These are phyloP conservation scores for Portevinia maculata DNA, from an alignment of 2,888 invertebrate genomes.

Conservation along the genomic window DNA sequence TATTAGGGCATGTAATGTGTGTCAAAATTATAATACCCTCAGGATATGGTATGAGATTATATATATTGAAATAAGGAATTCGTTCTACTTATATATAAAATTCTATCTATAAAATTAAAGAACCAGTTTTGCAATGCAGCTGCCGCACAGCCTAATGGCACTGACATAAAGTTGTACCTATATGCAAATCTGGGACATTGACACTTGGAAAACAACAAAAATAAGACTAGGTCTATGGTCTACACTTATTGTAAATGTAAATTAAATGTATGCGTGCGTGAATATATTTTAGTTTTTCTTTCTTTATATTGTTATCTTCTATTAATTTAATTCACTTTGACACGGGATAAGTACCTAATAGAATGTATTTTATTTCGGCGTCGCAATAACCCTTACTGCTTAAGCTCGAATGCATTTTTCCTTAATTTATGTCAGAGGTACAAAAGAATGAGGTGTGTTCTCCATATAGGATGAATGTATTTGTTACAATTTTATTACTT, in stretches of 20 bases:
- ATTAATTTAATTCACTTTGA: conserved; percentile 7
- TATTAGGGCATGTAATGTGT: no score
- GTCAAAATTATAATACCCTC: no score
- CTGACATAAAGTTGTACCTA: not conserved
- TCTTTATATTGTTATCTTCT: conserved; percentile 5
- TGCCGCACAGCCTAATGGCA: not conserved
- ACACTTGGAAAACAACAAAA: not conserved
- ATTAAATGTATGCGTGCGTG: not conserved
- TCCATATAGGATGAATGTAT: no score
- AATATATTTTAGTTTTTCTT: not conserved
- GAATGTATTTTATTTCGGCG: conserved; percentile 17
- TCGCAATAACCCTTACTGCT: conserved; percentile 12
- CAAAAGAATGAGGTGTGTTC: not conserved
- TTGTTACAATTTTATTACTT: no score
- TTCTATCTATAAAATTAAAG: no score
- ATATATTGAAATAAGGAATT: no score
- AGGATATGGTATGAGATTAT: no score
- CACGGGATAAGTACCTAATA: no score
- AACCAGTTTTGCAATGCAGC: no score
- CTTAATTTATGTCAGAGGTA: not conserved
- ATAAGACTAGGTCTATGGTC: not conserved
- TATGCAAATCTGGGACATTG: not conserved
- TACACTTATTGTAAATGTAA: not conserved
- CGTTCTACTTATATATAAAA: no score
- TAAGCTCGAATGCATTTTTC: not conserved